Base-by-base conservation (phyloP, 2,888 invertebrate genomes). In the Andrena chrysosceles region DNA sequence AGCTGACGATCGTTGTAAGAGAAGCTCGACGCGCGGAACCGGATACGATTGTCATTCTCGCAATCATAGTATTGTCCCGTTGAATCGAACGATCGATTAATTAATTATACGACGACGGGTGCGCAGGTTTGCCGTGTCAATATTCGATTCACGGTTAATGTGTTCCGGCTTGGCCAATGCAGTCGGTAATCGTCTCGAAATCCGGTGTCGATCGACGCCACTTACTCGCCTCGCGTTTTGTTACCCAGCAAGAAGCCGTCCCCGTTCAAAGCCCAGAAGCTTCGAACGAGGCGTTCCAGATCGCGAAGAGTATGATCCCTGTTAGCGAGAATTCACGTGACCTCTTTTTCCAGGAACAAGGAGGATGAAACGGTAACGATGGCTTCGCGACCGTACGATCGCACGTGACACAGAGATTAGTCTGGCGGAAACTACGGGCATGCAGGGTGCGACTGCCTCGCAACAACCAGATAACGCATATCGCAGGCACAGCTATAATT, bases 121-220 rank as follows among this genome's bases (percentile, higher is more conserved):
- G 81, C 88, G 86, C 84, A 84, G 88, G 90, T 91, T 92, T 92
- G 90, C 89, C 83, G 82, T 88, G 90, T 92, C 91, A 92, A 92
- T 93, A 93, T 92, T 91, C 91, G 89, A 92, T 91, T 88, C 88
- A 89, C 88, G 90, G 90, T 90, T 91, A 90, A 92, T 91, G 91
- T 89, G 84, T 90, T 89, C 82, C 86, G 74, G 86, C 80, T 78
- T 10, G 60, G 83, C 67, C 78, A 54, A 76, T 66, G 79, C 60
- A 73, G 77, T 76, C 79, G 83, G 80, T 85, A 81, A 88, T 84
- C 85, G 87, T 78, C 70, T 66, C 82, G 76, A 83, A 82, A 84
- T 84, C 85, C 78, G 62, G 33, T 20, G 62, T 62, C 49, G 29
- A 26, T 31, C 49, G 63, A 42, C 63, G 23, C 26, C n/a, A 13